Conservation (phyloP, 2,113 vertebrate genomes). For the Ophiodon elongatus region DNA sequence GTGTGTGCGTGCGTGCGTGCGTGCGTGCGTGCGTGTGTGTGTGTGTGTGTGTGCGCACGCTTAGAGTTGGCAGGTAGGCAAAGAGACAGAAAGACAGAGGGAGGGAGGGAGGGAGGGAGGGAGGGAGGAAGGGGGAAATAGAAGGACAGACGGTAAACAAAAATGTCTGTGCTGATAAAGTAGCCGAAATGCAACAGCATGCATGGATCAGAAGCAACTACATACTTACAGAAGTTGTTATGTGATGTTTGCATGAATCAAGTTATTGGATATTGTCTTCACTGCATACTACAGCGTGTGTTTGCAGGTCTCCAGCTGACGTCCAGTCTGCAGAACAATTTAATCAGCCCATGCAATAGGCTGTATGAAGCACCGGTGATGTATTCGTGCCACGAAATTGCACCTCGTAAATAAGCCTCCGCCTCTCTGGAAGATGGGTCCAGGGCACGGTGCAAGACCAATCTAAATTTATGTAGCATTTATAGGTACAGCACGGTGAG, state of each 20-base stretch:
- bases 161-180: constrained; percentile 17
- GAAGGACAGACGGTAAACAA: constrained; percentile 24
- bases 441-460: constrained; percentile 44
- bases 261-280: neutral
- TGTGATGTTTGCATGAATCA: neutral
- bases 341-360: constrained; percentile 67
- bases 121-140: neutral
- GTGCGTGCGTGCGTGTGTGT: constrained; percentile 33
- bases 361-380: constrained; percentile 58
- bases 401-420: constrained; percentile 74
- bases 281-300: neutral
- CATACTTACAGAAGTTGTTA: neutral
- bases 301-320: constrained; percentile 1
- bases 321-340: constrained; percentile 62
- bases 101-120: neutral
- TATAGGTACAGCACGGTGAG: constrained; percentile 60
- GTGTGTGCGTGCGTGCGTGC: constrained; percentile 28
- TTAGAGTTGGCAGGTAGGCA: constrained; percentile 52
- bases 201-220: neutral
- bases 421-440: constrained; percentile 63
- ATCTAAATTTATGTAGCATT: constrained; percentile 80
- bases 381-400: constrained; percentile 61
- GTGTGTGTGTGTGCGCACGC: constrained; percentile 14
- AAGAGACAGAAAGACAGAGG: constrained; percentile 29
- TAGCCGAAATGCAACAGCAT: neutral